A percentile compares a stretch with the other conserved stretches of the same genome.
These are phyloP conservation scores for Peromyscus aztecus DNA, from an alignment of 2,797 vertebrate genomes.

Conservation along the genomic window DNA sequence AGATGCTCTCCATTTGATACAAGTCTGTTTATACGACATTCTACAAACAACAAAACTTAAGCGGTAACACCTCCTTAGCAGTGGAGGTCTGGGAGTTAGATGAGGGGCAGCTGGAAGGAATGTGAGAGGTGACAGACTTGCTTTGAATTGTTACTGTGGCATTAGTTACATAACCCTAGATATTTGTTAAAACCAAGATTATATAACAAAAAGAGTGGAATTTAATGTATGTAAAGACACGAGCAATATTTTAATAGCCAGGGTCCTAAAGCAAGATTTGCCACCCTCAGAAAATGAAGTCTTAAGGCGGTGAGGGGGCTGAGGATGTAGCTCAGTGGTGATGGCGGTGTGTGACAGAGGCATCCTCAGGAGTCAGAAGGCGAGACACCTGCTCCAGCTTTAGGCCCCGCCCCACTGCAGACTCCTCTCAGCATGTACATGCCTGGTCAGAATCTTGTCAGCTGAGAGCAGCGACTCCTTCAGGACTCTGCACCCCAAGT, in stretches of 20 bases:
- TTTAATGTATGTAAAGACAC: background rate
- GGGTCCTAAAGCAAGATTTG: conserved; percentile 34
- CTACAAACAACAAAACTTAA: conserved; percentile 34
- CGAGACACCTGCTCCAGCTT: background rate
- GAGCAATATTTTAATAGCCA: conserved; percentile 13
- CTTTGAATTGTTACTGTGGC: conserved; percentile 21
- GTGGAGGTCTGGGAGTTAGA: background rate
- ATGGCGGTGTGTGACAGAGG: background rate
- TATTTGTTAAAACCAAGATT: conserved; percentile 38
- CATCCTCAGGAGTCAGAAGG: background rate
- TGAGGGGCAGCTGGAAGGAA: background rate
- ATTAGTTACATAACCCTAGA: background rate
- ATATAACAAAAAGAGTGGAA: background rate
- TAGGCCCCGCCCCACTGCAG: background rate
- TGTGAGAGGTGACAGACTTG: background rate
- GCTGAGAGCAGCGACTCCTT: background rate
- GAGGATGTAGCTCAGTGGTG: background rate
- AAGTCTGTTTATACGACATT: conserved; percentile 6
- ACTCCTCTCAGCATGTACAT: background rate
- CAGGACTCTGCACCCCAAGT: background rate
- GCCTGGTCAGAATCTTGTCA: background rate
- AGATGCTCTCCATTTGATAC: background rate
- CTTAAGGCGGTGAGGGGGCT: background rate
- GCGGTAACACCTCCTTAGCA: background rate
- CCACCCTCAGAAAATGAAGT: background rate